Conservation (phyloP, 2,888 invertebrate species). For the Micropterix aruncella region DNA sequence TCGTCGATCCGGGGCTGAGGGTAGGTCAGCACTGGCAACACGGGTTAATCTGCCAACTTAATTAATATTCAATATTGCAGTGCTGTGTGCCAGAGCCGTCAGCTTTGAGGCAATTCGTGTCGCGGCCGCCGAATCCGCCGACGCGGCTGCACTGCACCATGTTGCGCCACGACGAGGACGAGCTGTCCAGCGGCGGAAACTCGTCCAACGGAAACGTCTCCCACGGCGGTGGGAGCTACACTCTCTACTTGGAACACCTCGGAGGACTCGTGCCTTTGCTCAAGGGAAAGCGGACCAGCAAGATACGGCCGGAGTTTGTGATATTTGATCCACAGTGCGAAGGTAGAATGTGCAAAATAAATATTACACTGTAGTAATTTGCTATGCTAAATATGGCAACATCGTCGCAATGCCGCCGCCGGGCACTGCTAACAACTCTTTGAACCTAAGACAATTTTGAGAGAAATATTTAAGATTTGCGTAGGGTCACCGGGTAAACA, state of each 20-base stretch:
- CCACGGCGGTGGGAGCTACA: slow-evolving; percentile 56
- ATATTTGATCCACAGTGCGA: slow-evolving; percentile 87
- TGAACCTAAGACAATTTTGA: no score
- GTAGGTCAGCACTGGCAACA: no score
- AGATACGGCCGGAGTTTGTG: slow-evolving; percentile 95
- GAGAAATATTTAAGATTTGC: no score
- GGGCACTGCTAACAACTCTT: no score
- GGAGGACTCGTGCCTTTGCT: slow-evolving; percentile 93
- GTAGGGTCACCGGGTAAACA: no score
- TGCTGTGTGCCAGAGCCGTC: slow-evolving; percentile 88
- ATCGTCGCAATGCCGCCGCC: no score
- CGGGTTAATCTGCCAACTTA: no score
- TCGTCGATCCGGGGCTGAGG: no score
- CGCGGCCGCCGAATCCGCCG: slow-evolving; percentile 68
- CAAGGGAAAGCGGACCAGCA: slow-evolving; percentile 90
- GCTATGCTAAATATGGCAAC: no score
- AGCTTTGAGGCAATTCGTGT: slow-evolving; percentile 84
- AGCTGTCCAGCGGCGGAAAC: slow-evolving; percentile 30
- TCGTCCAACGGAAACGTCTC: slow-evolving; percentile 6
- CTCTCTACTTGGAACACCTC: slow-evolving; percentile 85
- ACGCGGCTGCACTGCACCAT: slow-evolving; percentile 94
- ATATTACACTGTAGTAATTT: no score
- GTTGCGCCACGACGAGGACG: slow-evolving; percentile 83
- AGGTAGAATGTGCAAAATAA: slow-evolving; percentile 37
- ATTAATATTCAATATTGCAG: no score